Conservation (phyloP, 2,888 invertebrate species). For the Phengaris arion region DNA sequence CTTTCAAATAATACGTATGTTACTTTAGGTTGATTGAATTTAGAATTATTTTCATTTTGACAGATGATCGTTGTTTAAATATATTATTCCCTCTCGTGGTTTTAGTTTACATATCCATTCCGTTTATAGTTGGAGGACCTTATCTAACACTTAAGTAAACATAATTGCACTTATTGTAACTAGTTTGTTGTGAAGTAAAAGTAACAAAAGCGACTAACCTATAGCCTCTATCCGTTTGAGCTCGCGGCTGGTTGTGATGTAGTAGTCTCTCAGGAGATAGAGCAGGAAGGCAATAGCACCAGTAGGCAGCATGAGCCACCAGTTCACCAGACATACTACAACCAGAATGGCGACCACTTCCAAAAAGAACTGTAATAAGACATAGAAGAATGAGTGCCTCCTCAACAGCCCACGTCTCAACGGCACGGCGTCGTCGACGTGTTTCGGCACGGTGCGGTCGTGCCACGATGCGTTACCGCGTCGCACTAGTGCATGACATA, state of each 20-base stretch:
- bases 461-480: too few species aligned
- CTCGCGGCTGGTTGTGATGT: constrained; percentile 86
- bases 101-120: too few species aligned
- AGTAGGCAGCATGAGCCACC: constrained; percentile 84
- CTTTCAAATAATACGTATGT: too few species aligned
- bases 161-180: background rate
- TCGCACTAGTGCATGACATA: too few species aligned
- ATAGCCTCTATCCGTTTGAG: constrained; percentile 85
- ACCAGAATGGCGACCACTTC: constrained; percentile 84
- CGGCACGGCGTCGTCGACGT: too few species aligned
- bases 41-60: too few species aligned
- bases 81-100: too few species aligned
- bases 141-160: background rate
- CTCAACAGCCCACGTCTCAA: too few species aligned
- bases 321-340: constrained; percentile 85
- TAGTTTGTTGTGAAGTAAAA: background rate
- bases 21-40: too few species aligned
- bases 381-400: background rate
- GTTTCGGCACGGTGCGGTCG: too few species aligned
- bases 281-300: constrained; percentile 82
- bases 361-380: constrained; percentile 66
- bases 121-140: too few species aligned
- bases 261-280: constrained; percentile 82
- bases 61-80: too few species aligned
- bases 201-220: constrained; percentile 69